Evolutionary conservation across 2,888 invertebrate species (phyloP), one percentile per base, ranked within the genome.

Genomic region (Chalcosyrphus nemorum): DNA sequence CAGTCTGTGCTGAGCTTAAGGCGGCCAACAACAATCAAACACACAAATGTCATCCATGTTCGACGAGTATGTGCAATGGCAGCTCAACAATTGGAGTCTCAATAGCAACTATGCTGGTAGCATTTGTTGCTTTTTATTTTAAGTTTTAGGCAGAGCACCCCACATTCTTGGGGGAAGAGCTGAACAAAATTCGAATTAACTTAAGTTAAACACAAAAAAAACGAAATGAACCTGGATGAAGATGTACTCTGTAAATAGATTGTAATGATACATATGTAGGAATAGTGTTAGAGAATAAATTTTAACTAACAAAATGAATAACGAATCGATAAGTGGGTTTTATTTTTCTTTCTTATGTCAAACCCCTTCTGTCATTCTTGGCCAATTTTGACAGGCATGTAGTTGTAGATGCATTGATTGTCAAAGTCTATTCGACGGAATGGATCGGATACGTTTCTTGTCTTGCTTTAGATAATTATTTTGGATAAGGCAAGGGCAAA

Each of bases 61-160:
- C 87, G 32, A 88, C 87, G 86, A 87, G 87, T 54, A 87, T 81
- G 29, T 90, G 90, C 86, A 90, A 91, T 66, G 88, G 90, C 41
- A 89, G 88, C 76, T 86, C 88, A 21, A 86, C 89, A 2, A 15
- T 88, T 61, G 87, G 87, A 43, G 87, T 88, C 4, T 89, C 90
- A 43, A n/a, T 89, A 38, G 78, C 87, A 57, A 86, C 87, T 17
- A 43, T 90, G 4, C n/a, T 89, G 4, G 1, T 90, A 17, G 88
- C 86, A 27, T 27, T 88, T 2, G 78, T 90, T 29, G 90, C 90
- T 3, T 74, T 86, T 0, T 68, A 87, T 21, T 81, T 89, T 66
- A 38, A 87, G 88, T 11, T 81, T 27, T 81, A 75, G 24, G 32
- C n/a, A n/a, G n/a, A 43, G 17, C 21, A 41, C 38, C 32, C 38